Conservation (phyloP, 2,888 invertebrate genomes). For the Ornithoptera priamus region DNA sequence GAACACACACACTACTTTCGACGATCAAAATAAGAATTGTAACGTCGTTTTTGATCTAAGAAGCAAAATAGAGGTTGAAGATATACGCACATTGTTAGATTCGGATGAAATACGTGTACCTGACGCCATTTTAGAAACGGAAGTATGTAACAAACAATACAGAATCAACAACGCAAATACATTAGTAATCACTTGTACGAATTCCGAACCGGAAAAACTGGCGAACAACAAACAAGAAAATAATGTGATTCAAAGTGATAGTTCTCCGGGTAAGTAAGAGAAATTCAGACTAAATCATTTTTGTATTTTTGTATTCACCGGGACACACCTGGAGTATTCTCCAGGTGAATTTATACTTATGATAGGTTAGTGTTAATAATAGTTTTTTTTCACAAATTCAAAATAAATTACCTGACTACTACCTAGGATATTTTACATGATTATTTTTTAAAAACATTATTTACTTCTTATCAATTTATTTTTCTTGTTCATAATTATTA, state of each 20-base stretch:
- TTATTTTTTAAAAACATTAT: too few species aligned
- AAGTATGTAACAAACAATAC: conserved; percentile 66
- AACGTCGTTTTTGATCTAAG: conserved; percentile 43
- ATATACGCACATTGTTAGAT: conserved; percentile 41
- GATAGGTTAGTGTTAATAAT: too few species aligned
- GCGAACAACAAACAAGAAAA: conserved; percentile 41
- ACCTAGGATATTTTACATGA: too few species aligned
- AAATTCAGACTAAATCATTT: neutral
- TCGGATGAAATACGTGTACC: conserved; percentile 38
- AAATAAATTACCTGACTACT: too few species aligned
- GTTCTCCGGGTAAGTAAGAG: conserved; percentile 23
- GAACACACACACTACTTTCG: conserved; percentile 43
- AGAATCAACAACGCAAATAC: conserved; percentile 55
- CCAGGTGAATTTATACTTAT: too few species aligned
- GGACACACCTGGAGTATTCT: too few species aligned
- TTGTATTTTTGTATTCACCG: too few species aligned
- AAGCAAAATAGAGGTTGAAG: conserved; percentile 43
- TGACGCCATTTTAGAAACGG: conserved; percentile 43
- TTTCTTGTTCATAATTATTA: too few species aligned
- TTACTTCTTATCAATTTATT: too few species aligned
- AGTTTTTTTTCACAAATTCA: too few species aligned
- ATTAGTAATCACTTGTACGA: conserved; percentile 40
- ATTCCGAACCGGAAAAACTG: conserved; percentile 33
- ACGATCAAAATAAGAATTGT: conserved; percentile 47
- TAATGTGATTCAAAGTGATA: conserved; percentile 25